Evolutionary conservation across 1,140 invertebrate species (phyloP), one percentile per base, ranked within the genome.

Genomic region (Heliconius congener): DNA sequence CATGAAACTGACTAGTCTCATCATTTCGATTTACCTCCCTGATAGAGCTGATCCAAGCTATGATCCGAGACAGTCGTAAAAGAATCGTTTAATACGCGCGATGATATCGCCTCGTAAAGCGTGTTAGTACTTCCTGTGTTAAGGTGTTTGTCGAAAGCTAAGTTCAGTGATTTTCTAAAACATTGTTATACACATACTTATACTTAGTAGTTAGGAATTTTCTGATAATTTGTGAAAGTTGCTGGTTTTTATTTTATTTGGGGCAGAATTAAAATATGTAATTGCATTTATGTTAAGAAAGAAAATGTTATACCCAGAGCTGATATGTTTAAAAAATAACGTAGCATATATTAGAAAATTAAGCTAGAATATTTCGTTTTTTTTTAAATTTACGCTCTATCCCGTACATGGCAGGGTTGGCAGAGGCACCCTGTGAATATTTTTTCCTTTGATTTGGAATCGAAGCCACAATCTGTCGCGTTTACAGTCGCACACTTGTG

Each of bases 1-100:
- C 16, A 5, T 16, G 42, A 46, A 46, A 16, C 42, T 16, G 42
- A 46, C 6, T 8, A 37, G 34, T 37, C 5, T 37, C 34, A 37
- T 37, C 42, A 55, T n/a, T 55, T 55, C 52, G 18, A 55, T 55
- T n/a, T n/a, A 55, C 2, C 57, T 8, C 9, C 27, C 13, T 30
- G 60, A 30, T 6, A 66, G 8, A 66, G 60, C 60, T 66, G 60
- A 6, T 66, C 60, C 60, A 76, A 39, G 37, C 74, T 76, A 66
- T 66, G 37, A 4, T 66, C 23, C 13, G 8, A 74, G 34, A 71
- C 46, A 70, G 84, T 83, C 84, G 79, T 86, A 84, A 86, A 86
- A 76, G 85, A 77, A 75, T 55, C 81, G 83, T 83, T 84, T 86
- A 86, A 83, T 83, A 76, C 81, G 72, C 78, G 27, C 78, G 66